Evolutionary conservation across 2,888 invertebrate genomes (phyloP), one percentile per base, ranked within the genome.

Genomic region (Scaptomyza tumidula): DNA sequence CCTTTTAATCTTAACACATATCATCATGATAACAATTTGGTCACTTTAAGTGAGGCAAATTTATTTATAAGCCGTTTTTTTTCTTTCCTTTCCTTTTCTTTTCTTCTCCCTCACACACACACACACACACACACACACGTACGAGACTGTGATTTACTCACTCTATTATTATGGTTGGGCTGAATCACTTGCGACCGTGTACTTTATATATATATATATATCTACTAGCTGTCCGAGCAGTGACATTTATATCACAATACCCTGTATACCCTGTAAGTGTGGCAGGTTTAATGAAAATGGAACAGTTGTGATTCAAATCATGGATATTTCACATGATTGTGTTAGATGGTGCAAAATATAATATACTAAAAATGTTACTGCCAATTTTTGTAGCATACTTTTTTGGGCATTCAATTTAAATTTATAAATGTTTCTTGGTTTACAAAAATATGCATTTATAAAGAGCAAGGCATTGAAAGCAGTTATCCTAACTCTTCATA

Each of bases 21-120:
- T 90, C 90, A 90, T 90, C 90, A 90, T 79, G 90, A 91, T 90
- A 91, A 90, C 90, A 90, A 91, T 90, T 89, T 90, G 91, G 91
- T 90, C 91, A 91, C 91, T 90, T 90, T 88, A 91, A 91, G 90
- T 91, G 91, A 90, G 88, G 90, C 91, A 91, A 91, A 91, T 91
- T 91, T 91, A 91, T 91, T 90, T 91, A 89, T 89, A 90, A 90
- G 88, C 89, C 86, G 79, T 89, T 85, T 80, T 87, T 83, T 79
- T 75, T 48, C 27, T 58, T 13, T 52, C 10, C 10, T 35, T 52
- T 6, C 24, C 6, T n/a, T 16, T 33, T 6, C 24, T 31, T 14
- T 6, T 35, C 24, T 31, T 14, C 4, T 35, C 37, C 29, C 46
- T 13, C 44, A 2, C 44, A 3, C 24, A n/a, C 44, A 7, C 13